Conservation (phyloP, 1,140 invertebrate genomes). For the Drosophila lacertosa region DNA sequence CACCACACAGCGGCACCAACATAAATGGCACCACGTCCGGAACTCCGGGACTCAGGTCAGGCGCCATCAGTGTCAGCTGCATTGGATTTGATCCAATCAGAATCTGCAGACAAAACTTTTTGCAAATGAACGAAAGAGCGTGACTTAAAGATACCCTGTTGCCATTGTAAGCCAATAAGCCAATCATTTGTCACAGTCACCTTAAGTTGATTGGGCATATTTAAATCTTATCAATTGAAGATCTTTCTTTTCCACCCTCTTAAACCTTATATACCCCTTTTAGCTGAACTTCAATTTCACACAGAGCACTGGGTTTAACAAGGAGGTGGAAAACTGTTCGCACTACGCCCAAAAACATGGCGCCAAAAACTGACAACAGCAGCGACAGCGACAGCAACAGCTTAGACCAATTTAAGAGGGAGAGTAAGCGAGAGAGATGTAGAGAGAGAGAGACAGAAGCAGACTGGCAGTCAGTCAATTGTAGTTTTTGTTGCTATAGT, state of each 20-base stretch:
- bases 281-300: no score
- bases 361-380: constrained; percentile 66
- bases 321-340: constrained; percentile 57
- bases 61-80: constrained; percentile 52
- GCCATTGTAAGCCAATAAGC: no score
- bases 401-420: constrained; percentile 34
- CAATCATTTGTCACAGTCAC: no score
- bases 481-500: constrained; percentile 64
- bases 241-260: no score
- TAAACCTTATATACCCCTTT: no score
- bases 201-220: no score
- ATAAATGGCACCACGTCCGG: constrained; percentile 1
- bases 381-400: constrained; percentile 34
- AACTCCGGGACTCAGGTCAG: constrained; percentile 13
- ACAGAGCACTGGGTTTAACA: constrained; percentile 37
- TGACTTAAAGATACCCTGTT: no score
- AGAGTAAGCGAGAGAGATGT: background rate
- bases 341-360: constrained; percentile 56
- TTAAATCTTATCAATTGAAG: no score
- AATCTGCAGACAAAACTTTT: constrained; percentile 62
- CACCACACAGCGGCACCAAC: constrained; percentile 36
- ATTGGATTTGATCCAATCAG: constrained; percentile 65
- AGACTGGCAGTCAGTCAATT: constrained; percentile 67
- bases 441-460: background rate
- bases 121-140: no score